phyloP scores from a whole-genome alignment of 2,797 vertebrate genomes.

The Acanthis flammea region DNA sequence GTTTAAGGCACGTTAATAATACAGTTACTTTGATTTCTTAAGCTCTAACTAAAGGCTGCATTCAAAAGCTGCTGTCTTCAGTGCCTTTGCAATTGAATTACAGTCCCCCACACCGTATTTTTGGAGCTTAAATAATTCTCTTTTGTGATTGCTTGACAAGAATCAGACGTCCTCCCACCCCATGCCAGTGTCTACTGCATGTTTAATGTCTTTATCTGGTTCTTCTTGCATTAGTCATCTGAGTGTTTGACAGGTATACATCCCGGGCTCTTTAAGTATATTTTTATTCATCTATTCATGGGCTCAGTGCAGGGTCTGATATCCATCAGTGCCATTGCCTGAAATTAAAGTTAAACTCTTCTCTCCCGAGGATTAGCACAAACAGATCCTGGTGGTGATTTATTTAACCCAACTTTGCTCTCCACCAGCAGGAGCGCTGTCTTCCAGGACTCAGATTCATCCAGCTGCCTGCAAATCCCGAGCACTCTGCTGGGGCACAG shows the following conservation, averaged over 20 bases:
- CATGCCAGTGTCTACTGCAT: not conserved
- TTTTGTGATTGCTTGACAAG: slow-evolving; percentile 23
- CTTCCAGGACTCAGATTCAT: not conserved
- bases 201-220: not conserved
- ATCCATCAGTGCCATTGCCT: not conserved
- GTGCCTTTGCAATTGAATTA: not conserved
- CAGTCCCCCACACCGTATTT: not conserved
- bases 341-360: not conserved
- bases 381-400: not conserved
- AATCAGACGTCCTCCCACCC: not conserved
- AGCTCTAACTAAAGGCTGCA: not conserved
- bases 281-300: slow-evolving; percentile 8
- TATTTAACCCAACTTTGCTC: not conserved
- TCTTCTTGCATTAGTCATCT: not conserved
- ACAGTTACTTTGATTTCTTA: slow-evolving; percentile 38
- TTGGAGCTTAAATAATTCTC: slow-evolving; percentile 7
- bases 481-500: not conserved
- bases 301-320: not conserved
- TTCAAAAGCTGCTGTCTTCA: not conserved
- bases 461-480: not conserved
- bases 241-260: not conserved
- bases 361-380: not conserved
- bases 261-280: not conserved
- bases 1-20: slow-evolving; percentile 50
- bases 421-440: not conserved